Conservation (phyloP, 2,888 invertebrate species). For the Cerastoderma edule region DNA sequence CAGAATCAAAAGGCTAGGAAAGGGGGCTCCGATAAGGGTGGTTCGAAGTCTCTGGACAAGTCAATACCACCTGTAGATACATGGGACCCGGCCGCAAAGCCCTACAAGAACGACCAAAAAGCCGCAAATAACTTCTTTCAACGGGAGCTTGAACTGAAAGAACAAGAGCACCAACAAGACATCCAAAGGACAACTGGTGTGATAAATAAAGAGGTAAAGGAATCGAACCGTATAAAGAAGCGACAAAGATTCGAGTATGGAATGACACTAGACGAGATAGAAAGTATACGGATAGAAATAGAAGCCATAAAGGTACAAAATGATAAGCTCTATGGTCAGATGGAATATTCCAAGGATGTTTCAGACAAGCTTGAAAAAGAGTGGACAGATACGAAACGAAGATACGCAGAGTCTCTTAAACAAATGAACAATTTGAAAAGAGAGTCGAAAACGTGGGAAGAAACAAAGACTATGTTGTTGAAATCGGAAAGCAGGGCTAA, state of each 20-base stretch:
- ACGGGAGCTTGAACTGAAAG: slow-evolving; percentile 37
- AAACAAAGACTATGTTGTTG: slow-evolving; percentile 27
- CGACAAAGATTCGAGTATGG: slow-evolving; percentile 48
- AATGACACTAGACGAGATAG: slow-evolving; percentile 42
- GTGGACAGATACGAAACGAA: slow-evolving; percentile 39
- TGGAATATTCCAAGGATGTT: slow-evolving; percentile 40
- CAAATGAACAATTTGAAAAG: slow-evolving; percentile 31
- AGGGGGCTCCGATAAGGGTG: not conserved
- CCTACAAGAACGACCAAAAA: slow-evolving; percentile 19
- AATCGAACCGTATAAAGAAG: slow-evolving; percentile 46
- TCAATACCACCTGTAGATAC: slow-evolving; percentile 17
- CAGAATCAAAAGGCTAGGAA: slow-evolving; percentile 11
- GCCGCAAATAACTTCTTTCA: slow-evolving; percentile 24
- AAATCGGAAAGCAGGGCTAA: slow-evolving; percentile 38
- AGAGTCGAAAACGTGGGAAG: slow-evolving; percentile 40
- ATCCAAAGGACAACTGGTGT: slow-evolving; percentile 28
- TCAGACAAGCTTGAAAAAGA: slow-evolving; percentile 44
- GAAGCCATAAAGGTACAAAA: slow-evolving; percentile 42
- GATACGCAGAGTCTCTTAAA: slow-evolving; percentile 24
- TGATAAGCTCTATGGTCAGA: slow-evolving; percentile 43
- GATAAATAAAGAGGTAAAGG: slow-evolving; percentile 38
- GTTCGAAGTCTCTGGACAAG: slow-evolving; percentile 5
- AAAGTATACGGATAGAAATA: slow-evolving; percentile 29
- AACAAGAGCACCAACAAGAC: slow-evolving; percentile 37
- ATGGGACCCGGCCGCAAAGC: slow-evolving; percentile 21